A percentile compares a stretch with the other conserved stretches of the same genome.
These are phyloP conservation scores for Pithys albifrons DNA, from an alignment of 2,113 vertebrate genomes.

Conservation along the genomic window DNA sequence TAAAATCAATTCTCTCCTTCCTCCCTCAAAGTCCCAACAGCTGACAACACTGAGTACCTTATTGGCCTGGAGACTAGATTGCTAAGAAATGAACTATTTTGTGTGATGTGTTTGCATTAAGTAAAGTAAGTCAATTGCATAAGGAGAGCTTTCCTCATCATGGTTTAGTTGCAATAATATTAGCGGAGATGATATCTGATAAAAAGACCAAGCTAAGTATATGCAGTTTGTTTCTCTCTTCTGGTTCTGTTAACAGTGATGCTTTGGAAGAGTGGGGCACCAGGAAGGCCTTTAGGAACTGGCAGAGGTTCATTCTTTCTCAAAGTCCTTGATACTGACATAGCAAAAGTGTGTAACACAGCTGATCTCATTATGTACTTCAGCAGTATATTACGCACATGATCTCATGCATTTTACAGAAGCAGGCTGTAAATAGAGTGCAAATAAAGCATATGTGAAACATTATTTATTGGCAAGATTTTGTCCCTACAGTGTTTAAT, in stretches of 20 bases:
- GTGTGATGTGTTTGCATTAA: background rate
- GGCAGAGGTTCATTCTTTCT: background rate
- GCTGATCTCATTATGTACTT: background rate
- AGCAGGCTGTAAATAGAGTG: background rate
- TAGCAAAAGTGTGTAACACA: background rate
- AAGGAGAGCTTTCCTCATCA: background rate
- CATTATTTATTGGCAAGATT: background rate
- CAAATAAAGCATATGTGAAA: background rate
- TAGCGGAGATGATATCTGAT: background rate
- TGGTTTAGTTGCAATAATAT: background rate
- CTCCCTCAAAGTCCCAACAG: background rate
- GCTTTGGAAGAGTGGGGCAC: background rate
- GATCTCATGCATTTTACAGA: slow-evolving; percentile 42
- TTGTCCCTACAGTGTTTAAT: background rate
- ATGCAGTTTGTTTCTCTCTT: background rate
- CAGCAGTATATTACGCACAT: background rate
- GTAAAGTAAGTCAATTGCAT: background rate
- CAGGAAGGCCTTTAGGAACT: background rate
- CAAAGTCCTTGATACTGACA: background rate
- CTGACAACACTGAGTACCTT: background rate
- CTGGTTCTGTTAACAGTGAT: background rate
- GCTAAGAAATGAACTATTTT: background rate
- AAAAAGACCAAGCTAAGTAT: background rate
- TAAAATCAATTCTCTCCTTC: slow-evolving; percentile 14
- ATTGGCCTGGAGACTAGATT: background rate